Base-by-base conservation (phyloP, 2,888 invertebrate species). In the Scaptomyza flava region DNA sequence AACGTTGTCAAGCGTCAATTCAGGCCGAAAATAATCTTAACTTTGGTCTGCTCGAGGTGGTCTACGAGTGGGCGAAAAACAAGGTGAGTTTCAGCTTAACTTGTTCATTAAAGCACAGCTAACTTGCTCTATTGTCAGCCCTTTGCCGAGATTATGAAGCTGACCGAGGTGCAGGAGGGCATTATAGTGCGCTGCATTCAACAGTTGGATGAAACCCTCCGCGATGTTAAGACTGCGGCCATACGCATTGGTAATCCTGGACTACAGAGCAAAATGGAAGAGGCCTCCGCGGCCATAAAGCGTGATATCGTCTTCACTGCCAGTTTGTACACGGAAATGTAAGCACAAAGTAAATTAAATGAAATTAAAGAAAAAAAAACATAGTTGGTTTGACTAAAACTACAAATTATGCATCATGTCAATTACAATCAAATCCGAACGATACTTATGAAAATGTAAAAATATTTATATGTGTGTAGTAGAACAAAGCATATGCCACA, bases 261-360 rank as follows among this genome's bases (percentile, higher is more conserved):
- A 11, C 93, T 99, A 3, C 96, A 96, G 87, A 95, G 95, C 70
- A 99, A 98, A 93, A 99, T 99, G 98, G 96, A 98, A 91, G 97
- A 98, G 91, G 97, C 98, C 0, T 97, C 97, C 0, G 95, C 95
- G 3, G 95, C 96, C 45, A 98, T 99, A 73, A 98, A 98, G 91
- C 93, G 99, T 65, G 99, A 99, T 91, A 99, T 99, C 87, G 99
- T 99, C 0, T 99, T 99, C 91, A 97, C 99, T 23, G 98, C 98
- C 33, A 98, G 98, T 92, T 94, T 99, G 46, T 99, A 99, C 90
- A 98, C 97, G 3, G 89, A 90, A 53, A 68, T 91, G 43, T 90
- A 83, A 33, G 36, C 42, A 20, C 27, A 14, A 9, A 48, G 31
- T 20, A 43, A 42, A 34, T 45, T 11, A 31, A 27, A 42, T 23